Percentiles rank a stretch among this genome's conserved stretches.
phyloP scores from a whole-genome alignment of 2,888 invertebrate genomes.

The Andrena haemorrhoa region DNA sequence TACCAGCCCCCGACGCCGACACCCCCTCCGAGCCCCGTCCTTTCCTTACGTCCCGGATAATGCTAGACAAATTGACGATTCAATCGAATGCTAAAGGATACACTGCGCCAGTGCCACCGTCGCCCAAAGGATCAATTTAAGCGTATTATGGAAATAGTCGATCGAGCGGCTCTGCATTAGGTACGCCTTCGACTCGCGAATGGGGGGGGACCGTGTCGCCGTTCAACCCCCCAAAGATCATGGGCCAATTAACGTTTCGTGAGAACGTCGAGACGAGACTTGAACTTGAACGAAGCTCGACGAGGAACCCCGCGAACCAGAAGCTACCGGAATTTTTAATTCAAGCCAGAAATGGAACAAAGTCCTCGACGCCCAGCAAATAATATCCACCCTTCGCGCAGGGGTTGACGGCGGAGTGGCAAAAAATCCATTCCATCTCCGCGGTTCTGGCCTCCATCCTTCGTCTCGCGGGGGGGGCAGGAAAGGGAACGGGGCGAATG shows the following conservation, averaged over 20 bases:
- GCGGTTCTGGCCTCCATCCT: slow-evolving; percentile 34
- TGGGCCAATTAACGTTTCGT: slow-evolving; percentile 3
- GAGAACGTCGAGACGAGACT: not conserved
- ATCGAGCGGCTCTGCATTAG: slow-evolving; percentile 43
- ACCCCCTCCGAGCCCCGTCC: slow-evolving; percentile 39
- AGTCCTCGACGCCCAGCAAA: slow-evolving; percentile 1
- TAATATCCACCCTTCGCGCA: slow-evolving; percentile 25
- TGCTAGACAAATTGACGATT: slow-evolving; percentile 85
- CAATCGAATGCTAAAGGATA: slow-evolving; percentile 82
- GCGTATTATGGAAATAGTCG: slow-evolving; percentile 70
- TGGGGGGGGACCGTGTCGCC: slow-evolving; percentile 14
- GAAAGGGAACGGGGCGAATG: slow-evolving; percentile 7
- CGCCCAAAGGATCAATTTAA: slow-evolving; percentile 73
- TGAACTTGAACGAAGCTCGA: not conserved
- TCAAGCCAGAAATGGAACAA: slow-evolving; percentile 1
- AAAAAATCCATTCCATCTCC: slow-evolving; percentile 31
- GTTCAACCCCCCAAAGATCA: not conserved
- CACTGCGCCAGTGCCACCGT: slow-evolving; percentile 71
- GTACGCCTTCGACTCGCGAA: not conserved
- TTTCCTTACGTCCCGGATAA: slow-evolving; percentile 80
- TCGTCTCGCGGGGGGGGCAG: slow-evolving; percentile 10
- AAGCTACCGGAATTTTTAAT: not conserved
- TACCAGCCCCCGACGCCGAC: slow-evolving; percentile 25
- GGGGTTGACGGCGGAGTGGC: not conserved
- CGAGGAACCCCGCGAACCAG: not conserved